Base-by-base conservation (phyloP, 2,888 invertebrate genomes). In the Apomyelois bistriatella region DNA sequence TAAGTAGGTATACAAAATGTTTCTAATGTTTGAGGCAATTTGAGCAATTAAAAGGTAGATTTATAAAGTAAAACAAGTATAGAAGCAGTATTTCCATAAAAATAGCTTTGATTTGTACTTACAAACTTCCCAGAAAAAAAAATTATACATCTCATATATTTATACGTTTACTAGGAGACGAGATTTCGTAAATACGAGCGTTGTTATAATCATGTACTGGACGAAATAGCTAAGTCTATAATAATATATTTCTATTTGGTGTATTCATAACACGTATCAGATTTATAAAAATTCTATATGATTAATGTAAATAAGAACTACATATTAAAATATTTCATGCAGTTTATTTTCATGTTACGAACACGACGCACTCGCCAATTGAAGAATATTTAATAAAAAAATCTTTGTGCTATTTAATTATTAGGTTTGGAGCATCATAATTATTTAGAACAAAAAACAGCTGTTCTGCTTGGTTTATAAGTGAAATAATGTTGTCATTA, bases 211-310 rank as follows among this genome's bases (percentile, higher is more conserved):
- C 57, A 72, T 67, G 65, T 68, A 70, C 57, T 85, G 85, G 85
- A 86, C 85, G 82, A 76, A 79, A 77, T 74, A 70, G 64, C 82
- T 80, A 83, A 73, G 64, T 77, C 79, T 83, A 83, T 78, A 62
- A 70, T 72, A 65, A 54, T 56, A 62, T 62, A 58, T 62, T 64
- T 15, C 15, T 40, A 40, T 40, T 58, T 64, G 60, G 65, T 66
- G 64, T 68, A 61, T 37, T 63, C 59, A 54, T 54, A 63, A 61
- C 38, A 28, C 40, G 32, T 2, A 4, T 17, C 40, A 61, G 62
- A 53, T 58, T 60, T 58, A 64, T 55, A 54, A 42, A 48, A 58
- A 48, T 57, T 61, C 58, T 63, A 66, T 62, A 10, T 32, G 32
- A n/a, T 30, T 28, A 28, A 10, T 41, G 28, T 43, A 28, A 32